Evolutionary conservation across 92 coral and sea anemone species (phyloP), one percentile per base, ranked within the genome.

Genomic region (Galaxea fascicularis): DNA sequence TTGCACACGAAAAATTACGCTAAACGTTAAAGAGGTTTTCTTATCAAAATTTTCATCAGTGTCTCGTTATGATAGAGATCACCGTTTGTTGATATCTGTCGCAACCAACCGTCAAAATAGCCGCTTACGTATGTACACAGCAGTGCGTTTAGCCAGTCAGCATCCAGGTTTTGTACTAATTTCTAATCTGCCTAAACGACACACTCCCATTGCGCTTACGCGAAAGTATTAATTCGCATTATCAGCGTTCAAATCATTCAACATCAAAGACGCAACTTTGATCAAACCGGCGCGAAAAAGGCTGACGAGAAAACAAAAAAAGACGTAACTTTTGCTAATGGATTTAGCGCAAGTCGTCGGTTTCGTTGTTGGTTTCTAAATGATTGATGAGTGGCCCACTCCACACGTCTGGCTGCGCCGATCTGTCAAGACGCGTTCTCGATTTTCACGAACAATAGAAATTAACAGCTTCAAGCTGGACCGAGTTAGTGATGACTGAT

Each of bases 61-160:
- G 74, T 84, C 89, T 79, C 74, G 82, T 84, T 78, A 78, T 89
- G 92, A 89, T 89, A 78, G 79, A 30, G 88, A 89, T 89, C 92
- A 79, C 17, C 67, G 89, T 89, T 92, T 92, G 95, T 92, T 92
- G 89, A 86, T 90, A 75, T 86, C 87, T 88, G 95, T 89, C 91
- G 90, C 85, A 72, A 24, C 35, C 65, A 60, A 67, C 93, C 91
- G 93, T 81, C 95, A 89, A 84, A 92, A 89, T 86, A 92, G 82
- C 65, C 84, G 82, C 85, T 78, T 72, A 31, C 82, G 78, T 66
- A 73, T 84, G 79, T 84, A 68, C 87, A 80, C 83, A 70, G 62
- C 26, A 5, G 58, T 24, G 15, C 30, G 16, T 71, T 71, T 51
- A 71, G 31, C 86, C 86, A 82, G 45, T 82, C 86, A 82, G 26